Conservation (phyloP, 2,797 vertebrate species). For the Rachycentron canadum region DNA sequence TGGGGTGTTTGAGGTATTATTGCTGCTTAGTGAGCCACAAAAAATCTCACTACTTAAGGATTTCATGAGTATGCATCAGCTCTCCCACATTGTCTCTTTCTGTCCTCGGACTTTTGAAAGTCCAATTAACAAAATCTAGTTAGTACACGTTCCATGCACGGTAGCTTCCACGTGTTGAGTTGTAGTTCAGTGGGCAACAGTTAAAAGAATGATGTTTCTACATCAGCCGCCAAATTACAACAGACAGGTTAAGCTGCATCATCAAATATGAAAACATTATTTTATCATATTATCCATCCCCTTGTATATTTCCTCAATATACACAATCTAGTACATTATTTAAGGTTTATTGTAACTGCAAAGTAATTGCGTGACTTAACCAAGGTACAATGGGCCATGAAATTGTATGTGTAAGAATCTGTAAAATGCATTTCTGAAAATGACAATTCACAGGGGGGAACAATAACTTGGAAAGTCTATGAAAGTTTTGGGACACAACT, state of each 20-base stretch:
- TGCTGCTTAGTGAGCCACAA: conserved; percentile 13
- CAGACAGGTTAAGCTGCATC: background rate
- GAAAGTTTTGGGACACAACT: too few relatives aligned
- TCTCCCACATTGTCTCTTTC: background rate
- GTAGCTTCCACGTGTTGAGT: background rate
- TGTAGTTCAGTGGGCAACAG: too few relatives aligned
- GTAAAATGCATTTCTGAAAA: too few relatives aligned
- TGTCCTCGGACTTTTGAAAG: background rate
- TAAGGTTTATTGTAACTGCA: background rate
- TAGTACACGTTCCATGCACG: background rate
- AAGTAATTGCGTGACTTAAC: background rate
- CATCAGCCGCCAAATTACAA: too few relatives aligned
- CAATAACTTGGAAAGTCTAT: too few relatives aligned
- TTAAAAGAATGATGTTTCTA: too few relatives aligned
- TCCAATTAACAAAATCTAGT: background rate
- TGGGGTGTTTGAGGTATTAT: background rate
- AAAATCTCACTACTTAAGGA: background rate
- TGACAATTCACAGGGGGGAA: too few relatives aligned
- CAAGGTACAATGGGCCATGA: background rate
- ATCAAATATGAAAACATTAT: background rate
- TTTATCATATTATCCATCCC: too few relatives aligned
- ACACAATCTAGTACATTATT: too few relatives aligned
- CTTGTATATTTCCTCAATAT: too few relatives aligned
- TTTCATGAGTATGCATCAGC: background rate
- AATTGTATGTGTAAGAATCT: too few relatives aligned